Base-by-base conservation (phyloP, 2,888 invertebrate species). In the Andrena camellia region DNA sequence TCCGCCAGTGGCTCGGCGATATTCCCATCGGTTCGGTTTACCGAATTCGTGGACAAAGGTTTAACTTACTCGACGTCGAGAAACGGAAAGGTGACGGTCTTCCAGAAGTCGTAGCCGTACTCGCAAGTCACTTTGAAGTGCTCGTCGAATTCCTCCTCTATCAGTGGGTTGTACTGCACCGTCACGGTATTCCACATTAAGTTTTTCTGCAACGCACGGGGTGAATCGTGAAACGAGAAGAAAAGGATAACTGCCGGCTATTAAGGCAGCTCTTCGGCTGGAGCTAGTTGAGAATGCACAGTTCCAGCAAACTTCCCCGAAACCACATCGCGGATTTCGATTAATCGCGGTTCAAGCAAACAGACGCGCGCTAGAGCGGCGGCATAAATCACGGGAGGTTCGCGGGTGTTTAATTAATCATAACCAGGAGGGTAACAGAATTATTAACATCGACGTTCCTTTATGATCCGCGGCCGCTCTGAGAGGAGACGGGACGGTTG, bases 101-200 rank as follows among this genome's bases (percentile, higher is more conserved):
- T 98, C 98, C 98, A 98, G 95, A 98, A 98, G 94, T 98, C 98
- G 93, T 98, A 98, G 77, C 98, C 98, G 91, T 98, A 98, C 94
- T 98, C 98, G 95, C 98, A 98, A 60, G 98, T 98, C 69, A 98
- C 98, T 95, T 98, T 98, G 94, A 98, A 98, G 93, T 98, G 98
- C 91, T 98, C 98, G 93, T 98, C 98, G 94, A 97, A 96, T 93
- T 98, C 98, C 93, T 98, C 98, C 93, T 98, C 98, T 77, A 98
- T 98, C 88, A 98, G 94, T 0, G 98, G 96, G 94, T 98, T 98
- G 94, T 98, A 98, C 93, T 98, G 98, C 71, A 98, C 98, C 2
- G 98, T 98, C 71, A 98, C 97, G 0, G 98, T 98, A 94, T 98
- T 98, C 98, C 98, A 98, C 98, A 98, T 98, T 90, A 98, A 96